Evolutionary conservation across 2,888 invertebrate species (phyloP).

Genomic region (Torymus aiolomorphi): DNA sequence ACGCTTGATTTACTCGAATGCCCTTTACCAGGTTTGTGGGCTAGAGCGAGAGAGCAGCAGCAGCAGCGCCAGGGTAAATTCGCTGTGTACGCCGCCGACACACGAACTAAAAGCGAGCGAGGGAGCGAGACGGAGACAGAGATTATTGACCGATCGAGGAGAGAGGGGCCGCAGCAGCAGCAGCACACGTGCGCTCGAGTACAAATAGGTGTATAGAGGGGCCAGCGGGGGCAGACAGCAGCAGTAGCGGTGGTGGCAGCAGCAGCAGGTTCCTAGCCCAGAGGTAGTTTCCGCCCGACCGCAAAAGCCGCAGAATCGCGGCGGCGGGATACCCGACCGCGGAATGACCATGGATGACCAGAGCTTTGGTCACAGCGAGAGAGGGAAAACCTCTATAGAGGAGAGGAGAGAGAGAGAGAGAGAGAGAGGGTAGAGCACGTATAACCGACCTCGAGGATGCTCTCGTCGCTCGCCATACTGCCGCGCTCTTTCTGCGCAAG

Average conservation of each 20-base stretch:
- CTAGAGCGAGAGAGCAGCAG: not conserved
- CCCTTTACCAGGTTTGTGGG: constrained; percentile 44
- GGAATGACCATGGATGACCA: constrained; percentile 67
- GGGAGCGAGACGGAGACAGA: constrained; percentile 30
- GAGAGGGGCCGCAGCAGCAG: not conserved
- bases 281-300: constrained; percentile 71
- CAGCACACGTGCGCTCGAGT: constrained; percentile 8
- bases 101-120: no score
- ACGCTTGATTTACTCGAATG: constrained; percentile 49
- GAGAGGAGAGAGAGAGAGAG: constrained; percentile 57
- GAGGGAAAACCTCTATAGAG: constrained; percentile 16
- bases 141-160: constrained; percentile 53
- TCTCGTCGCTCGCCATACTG: not conserved
- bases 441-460: constrained; percentile 41
- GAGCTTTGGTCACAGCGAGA: constrained; percentile 60
- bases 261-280: constrained; percentile 42
- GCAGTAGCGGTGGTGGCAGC: not conserved
- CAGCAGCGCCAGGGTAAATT: constrained; percentile 22
- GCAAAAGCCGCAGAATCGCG: constrained; percentile 73
- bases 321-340: constrained; percentile 70
- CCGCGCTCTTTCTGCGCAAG: not conserved
- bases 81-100: constrained; percentile 19
- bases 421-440: constrained; percentile 5
- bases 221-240: not conserved
- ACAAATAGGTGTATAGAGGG: constrained; percentile 23